A percentile compares a stretch with the other conserved stretches of the same genome.
These are phyloP conservation scores for Melanostoma mellinum DNA, from an alignment of 2,888 invertebrate genomes.

Conservation along the genomic window DNA sequence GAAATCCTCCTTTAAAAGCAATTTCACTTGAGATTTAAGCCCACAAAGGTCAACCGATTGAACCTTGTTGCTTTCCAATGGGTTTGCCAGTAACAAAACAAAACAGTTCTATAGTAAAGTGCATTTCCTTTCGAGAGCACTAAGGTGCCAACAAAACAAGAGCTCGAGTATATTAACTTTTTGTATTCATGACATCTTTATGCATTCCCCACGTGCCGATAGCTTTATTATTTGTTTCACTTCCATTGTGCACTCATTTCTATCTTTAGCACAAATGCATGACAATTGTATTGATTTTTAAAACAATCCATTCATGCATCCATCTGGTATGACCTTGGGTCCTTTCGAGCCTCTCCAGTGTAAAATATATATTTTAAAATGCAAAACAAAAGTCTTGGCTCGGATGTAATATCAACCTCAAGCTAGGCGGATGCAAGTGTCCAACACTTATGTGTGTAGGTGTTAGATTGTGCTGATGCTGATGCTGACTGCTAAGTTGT, in stretches of 20 bases:
- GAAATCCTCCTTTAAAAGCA: too few relatives aligned
- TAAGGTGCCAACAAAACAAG: too few relatives aligned
- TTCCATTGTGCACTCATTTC: conserved; percentile 35
- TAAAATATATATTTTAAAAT: conserved; percentile 40
- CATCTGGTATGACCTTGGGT: conserved; percentile 64
- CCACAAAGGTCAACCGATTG: too few relatives aligned
- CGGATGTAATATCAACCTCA: conserved; percentile 33
- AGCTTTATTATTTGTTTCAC: conserved; percentile 41
- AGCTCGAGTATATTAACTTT: too few relatives aligned
- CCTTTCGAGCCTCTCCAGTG: conserved; percentile 35
- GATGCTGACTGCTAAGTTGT: conserved; percentile 29
- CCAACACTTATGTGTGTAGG: conserved; percentile 30
- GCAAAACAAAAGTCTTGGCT: conserved; percentile 28
- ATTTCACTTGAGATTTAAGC: too few relatives aligned
- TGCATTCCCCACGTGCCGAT: conserved; percentile 49
- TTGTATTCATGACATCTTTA: conserved; percentile 18
- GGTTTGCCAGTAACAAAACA: too few relatives aligned
- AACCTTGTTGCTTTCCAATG: too few relatives aligned
- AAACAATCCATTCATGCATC: conserved; percentile 61
- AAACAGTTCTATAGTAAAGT: too few relatives aligned
- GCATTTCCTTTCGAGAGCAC: too few relatives aligned
- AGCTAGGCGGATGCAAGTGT: conserved; percentile 13
- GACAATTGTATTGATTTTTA: conserved; percentile 55
- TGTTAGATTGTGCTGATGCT: conserved; percentile 35
- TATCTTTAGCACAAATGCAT: conserved; percentile 56